A percentile compares a stretch with the other conserved stretches of the same genome.
Conservation (phyloP, 2,888 invertebrate species). For the Tipula lateralis region DNA sequence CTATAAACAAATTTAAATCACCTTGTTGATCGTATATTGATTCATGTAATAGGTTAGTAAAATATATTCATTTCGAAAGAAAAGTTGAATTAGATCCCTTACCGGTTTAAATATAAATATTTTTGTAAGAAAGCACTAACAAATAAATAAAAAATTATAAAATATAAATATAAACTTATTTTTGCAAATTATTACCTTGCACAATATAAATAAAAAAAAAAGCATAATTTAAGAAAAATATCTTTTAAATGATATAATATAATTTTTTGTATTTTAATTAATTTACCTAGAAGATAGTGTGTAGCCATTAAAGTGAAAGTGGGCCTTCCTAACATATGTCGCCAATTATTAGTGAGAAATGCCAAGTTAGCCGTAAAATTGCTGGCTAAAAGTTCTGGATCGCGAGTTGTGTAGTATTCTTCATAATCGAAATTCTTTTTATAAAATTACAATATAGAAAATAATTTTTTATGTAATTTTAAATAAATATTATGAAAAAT, state of each 20-base stretch:
- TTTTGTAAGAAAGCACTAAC: slow-evolving; percentile 9
- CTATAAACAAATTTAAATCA: too few species aligned
- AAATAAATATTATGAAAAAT: not conserved
- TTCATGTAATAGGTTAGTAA: not conserved
- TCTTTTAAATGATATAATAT: not conserved
- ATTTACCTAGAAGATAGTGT: slow-evolving; percentile 76
- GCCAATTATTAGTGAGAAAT: slow-evolving; percentile 95
- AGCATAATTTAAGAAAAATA: not conserved
- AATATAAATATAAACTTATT: not conserved
- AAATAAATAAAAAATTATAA: not conserved
- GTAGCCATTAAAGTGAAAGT: slow-evolving; percentile 86
- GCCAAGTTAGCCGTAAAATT: slow-evolving; percentile 90
- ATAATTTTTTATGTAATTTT: slow-evolving; percentile 25
- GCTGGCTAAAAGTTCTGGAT: slow-evolving; percentile 90
- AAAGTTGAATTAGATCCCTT: not conserved
- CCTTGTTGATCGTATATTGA: not conserved
- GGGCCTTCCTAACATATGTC: slow-evolving; percentile 93
- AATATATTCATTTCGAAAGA: not conserved
- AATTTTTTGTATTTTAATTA: not conserved
- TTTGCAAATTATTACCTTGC: not conserved
- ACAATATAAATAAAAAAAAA: not conserved
- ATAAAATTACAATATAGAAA: slow-evolving; percentile 34
- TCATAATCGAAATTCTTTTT: slow-evolving; percentile 81
- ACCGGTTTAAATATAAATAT: not conserved
- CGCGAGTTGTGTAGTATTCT: slow-evolving; percentile 95